A percentile compares a stretch with the other conserved stretches of the same genome.
Conservation (phyloP, 2,888 invertebrate genomes). For the Leptinotarsa peninsularis region DNA sequence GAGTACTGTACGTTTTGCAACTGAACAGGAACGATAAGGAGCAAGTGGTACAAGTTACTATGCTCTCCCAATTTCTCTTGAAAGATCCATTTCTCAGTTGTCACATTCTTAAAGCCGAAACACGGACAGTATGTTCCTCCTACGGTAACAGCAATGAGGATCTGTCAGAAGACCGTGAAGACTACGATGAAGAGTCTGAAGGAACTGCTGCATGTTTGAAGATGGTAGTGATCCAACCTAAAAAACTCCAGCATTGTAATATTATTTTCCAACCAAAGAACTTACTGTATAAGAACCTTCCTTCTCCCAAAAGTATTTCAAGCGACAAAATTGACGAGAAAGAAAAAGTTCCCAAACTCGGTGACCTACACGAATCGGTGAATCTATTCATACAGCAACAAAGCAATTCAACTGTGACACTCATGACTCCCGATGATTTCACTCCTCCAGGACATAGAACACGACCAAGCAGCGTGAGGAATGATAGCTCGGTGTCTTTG, state of each 20-base stretch:
- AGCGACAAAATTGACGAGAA: constrained; percentile 41
- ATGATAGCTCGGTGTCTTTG: constrained; percentile 37
- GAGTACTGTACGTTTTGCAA: constrained; percentile 80
- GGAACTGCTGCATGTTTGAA: constrained; percentile 68
- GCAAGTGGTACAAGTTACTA: constrained; percentile 75
- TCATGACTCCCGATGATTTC: constrained; percentile 92
- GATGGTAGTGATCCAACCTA: constrained; percentile 87
- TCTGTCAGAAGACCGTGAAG: constrained; percentile 68
- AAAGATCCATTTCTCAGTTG: constrained; percentile 91
- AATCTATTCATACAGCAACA: constrained; percentile 62
- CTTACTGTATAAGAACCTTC: constrained; percentile 49
- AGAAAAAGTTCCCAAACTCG: constrained; percentile 59
- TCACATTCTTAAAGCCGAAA: constrained; percentile 84
- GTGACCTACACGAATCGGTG: constrained; percentile 63
- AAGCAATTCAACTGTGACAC: constrained; percentile 68
- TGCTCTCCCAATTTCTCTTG: constrained; percentile 87
- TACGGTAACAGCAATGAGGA: constrained; percentile 68
- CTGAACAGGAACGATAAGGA: constrained; percentile 74
- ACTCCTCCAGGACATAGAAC: constrained; percentile 69
- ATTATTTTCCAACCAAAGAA: constrained; percentile 65
- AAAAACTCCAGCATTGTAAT: constrained; percentile 82
- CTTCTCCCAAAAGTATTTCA: constrained; percentile 28
- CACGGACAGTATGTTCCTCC: constrained; percentile 67
- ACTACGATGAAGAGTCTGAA: constrained; percentile 70
- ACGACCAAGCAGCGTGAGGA: constrained; percentile 61